These are phyloP conservation scores for Fundulus diaphanus DNA, from an alignment of 2,797 vertebrate species.

Conservation along the genomic window DNA sequence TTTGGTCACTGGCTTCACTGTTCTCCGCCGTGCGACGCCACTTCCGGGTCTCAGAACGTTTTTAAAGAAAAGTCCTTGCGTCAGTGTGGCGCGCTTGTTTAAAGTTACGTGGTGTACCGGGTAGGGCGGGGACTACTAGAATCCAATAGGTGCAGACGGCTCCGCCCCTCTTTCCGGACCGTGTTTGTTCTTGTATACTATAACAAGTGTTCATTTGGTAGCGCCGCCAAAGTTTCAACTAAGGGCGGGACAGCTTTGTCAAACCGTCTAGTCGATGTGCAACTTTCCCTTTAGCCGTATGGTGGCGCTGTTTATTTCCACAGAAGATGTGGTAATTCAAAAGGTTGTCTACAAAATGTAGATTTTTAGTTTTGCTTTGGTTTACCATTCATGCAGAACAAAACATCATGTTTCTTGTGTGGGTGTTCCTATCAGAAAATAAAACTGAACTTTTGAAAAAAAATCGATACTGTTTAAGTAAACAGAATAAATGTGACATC, in stretches of 20 bases:
- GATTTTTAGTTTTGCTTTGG: neutral
- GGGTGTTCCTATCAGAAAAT: neutral
- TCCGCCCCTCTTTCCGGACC: conserved; percentile 35
- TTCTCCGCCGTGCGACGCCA: conserved; percentile 3
- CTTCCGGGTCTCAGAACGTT: conserved; percentile 52
- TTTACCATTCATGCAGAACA: neutral
- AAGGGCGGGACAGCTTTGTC: conserved; percentile 66
- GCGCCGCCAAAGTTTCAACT: conserved; percentile 73
- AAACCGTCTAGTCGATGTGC: conserved; percentile 13
- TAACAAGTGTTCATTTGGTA: conserved; percentile 8
- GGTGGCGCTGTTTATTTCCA: conserved; percentile 24
- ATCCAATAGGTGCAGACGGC: fast-evolving
- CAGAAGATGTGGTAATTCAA: neutral
- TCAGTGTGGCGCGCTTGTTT: conserved; percentile 35
- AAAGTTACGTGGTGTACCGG: fast-evolving
- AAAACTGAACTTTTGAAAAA: neutral
- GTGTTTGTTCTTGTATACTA: fast-evolving
- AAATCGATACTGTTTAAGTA: neutral
- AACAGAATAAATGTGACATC: neutral
- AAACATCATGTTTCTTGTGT: neutral
- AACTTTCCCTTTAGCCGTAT: neutral
- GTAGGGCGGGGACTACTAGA: neutral
- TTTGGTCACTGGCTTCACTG: neutral
- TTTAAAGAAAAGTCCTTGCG: conserved; percentile 40
- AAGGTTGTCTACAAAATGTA: neutral